phyloP scores from a whole-genome alignment of 2,888 invertebrate genomes.

The Dastarcus helophoroides region DNA sequence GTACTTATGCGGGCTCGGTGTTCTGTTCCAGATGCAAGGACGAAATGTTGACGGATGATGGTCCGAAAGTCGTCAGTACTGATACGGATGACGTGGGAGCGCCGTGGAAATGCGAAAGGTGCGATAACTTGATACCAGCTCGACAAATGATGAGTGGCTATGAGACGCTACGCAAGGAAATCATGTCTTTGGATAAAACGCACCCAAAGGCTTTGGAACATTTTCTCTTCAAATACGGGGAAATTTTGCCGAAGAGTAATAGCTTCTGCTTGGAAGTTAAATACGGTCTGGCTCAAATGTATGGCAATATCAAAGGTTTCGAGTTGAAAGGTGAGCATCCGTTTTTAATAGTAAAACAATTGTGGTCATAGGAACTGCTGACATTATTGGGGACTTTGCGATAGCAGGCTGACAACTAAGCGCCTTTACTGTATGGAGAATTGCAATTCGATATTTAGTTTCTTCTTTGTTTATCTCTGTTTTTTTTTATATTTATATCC shows the following conservation, averaged over 20 bases:
- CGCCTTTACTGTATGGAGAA: no score
- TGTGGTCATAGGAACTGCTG: constrained; percentile 5
- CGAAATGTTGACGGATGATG: constrained; percentile 20
- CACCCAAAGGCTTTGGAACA: constrained; percentile 45
- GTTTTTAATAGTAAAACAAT: constrained; percentile 5
- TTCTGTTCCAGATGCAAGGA: constrained; percentile 40
- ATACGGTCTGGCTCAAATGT: constrained; percentile 54
- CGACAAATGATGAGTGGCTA: constrained; percentile 51
- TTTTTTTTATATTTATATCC: no score
- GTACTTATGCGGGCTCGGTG: constrained; percentile 44
- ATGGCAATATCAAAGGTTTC: constrained; percentile 50
- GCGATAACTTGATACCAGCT: constrained; percentile 44
- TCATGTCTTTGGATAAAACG: constrained; percentile 42
- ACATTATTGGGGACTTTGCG: neutral
- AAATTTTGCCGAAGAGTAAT: constrained; percentile 51
- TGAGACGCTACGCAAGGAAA: constrained; percentile 48
- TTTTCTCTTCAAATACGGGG: constrained; percentile 49
- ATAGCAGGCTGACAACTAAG: no score
- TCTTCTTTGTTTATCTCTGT: no score
- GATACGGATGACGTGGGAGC: constrained; percentile 49
- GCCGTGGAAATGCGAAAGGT: constrained; percentile 52
- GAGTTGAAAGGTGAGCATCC: constrained; percentile 40
- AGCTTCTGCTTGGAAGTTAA: constrained; percentile 56
- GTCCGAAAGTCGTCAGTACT: constrained; percentile 45
- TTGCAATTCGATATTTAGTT: no score